Evolutionary conservation across 2,888 invertebrate genomes (phyloP), one percentile per base, ranked within the genome.

Genomic region (Myathropa florea): DNA sequence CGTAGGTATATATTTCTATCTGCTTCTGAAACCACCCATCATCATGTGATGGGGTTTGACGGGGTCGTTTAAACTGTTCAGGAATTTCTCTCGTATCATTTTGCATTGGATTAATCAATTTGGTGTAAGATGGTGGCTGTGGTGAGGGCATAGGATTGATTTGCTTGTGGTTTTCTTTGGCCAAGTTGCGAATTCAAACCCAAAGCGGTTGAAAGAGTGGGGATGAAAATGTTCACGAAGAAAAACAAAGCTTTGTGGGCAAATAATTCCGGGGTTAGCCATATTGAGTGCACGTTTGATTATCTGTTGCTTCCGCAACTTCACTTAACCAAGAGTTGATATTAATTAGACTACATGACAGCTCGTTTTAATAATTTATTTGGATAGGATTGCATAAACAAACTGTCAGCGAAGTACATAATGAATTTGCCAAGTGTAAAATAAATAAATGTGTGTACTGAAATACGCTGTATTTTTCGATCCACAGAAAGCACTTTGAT

Each of bases 71-170:
- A 75, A 80, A 71, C 55, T 30, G 84, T 67, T 76, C 67, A 76
- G 71, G 67, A 76, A 84, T 80, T 84, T 80, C 63, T 55, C 80
- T 71, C 39, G 67, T 67, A 84, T 82, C 72, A 72, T 68, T 77
- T 53, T 79, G 64, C 53, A 59, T 81, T 55, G 73, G 73, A 85
- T 85, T 82, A 81, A 85, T 85, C 85, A 85, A 82, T 81, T 82
- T 77, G 24, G 46, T 57, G 39, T 36, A 33, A 46, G 53, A 26
- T 14, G 60, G 28, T 24, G 67, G 55, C 36, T 21, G 14, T 60
- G 76, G 18, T 10, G 14, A 33, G 14, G 33, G 64, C 21, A n/a
- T 39, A 36, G 68, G 65, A 72, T 72, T 81, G 72, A 85, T 81
- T 77, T 65, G 72, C 30, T 73, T 73, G 81, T 30, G 81, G 81